Conservation (phyloP, 1,140 invertebrate species). For the Myzus persicae region DNA sequence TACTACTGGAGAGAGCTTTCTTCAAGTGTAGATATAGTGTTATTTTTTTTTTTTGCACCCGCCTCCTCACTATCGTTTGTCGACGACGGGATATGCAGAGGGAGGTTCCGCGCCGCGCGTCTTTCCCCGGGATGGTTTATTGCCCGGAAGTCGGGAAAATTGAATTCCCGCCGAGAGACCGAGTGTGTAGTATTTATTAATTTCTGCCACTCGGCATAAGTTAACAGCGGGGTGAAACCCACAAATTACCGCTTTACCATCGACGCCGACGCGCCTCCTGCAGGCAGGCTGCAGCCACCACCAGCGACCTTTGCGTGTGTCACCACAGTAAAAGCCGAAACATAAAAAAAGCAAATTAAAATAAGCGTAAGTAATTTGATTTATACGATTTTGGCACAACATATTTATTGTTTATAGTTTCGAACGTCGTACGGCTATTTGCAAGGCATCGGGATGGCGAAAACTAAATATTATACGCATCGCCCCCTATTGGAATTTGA, state of each 20-base stretch:
- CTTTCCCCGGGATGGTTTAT: constrained; percentile 47
- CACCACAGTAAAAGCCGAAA: background rate
- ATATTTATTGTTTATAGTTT: background rate
- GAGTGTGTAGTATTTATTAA: constrained; percentile 56
- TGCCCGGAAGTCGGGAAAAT: constrained; percentile 53
- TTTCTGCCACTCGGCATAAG: constrained; percentile 48
- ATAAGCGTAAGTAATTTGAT: constrained; percentile 33
- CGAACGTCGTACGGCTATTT: background rate
- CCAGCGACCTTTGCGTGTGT: constrained; percentile 12
- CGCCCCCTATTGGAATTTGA: background rate
- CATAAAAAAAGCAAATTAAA: background rate
- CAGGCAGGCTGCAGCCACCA: background rate
- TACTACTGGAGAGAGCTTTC: constrained; percentile 35
- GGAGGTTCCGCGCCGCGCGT: background rate
- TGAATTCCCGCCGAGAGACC: constrained; percentile 53
- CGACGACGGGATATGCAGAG: background rate
- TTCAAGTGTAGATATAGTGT: constrained; percentile 30
- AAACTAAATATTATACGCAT: background rate
- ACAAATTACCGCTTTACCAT: constrained; percentile 51
- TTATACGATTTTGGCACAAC: constrained; percentile 28
- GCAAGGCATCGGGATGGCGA: background rate
- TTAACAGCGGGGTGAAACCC: constrained; percentile 50
- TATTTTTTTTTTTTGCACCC: constrained; percentile 21
- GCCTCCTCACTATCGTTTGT: background rate
- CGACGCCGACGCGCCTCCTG: background rate